Percentiles rank a stretch among this genome's conserved stretches.
These are phyloP conservation scores for Phaetusa simplex DNA, from an alignment of 2,113 vertebrate species.

Conservation along the genomic window DNA sequence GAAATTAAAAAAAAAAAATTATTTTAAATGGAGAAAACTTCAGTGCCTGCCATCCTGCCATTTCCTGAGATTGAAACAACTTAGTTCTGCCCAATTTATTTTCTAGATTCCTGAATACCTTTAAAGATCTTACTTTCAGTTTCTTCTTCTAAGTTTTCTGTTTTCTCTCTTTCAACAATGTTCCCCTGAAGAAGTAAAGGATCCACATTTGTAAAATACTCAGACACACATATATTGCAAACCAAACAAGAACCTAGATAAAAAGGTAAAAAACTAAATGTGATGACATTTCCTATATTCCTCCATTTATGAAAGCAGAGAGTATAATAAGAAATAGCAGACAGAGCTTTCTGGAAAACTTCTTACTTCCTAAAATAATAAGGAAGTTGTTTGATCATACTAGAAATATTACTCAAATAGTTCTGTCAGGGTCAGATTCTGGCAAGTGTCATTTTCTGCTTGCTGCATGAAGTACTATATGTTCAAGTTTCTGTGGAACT, in stretches of 20 bases:
- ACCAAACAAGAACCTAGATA: background rate
- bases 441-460: constrained; percentile 35
- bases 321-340: background rate
- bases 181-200: background rate
- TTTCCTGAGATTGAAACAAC: background rate
- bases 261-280: background rate
- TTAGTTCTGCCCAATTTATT: background rate
- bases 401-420: constrained; percentile 5
- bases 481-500: background rate
- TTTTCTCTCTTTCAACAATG: background rate
- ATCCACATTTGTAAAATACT: background rate
- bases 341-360: background rate
- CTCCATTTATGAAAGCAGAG: background rate
- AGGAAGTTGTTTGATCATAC: background rate
- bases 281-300: background rate
- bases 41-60: background rate
- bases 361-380: background rate
- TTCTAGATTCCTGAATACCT: background rate
- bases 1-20: background rate
- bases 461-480: background rate
- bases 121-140: background rate
- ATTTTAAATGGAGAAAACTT: background rate
- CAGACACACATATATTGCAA: background rate
- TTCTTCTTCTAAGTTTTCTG: background rate
- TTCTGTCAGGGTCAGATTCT: constrained; percentile 20